Evolutionary conservation across 2,113 vertebrate genomes (phyloP).

Genomic region (Alaudala cheleensis): DNA sequence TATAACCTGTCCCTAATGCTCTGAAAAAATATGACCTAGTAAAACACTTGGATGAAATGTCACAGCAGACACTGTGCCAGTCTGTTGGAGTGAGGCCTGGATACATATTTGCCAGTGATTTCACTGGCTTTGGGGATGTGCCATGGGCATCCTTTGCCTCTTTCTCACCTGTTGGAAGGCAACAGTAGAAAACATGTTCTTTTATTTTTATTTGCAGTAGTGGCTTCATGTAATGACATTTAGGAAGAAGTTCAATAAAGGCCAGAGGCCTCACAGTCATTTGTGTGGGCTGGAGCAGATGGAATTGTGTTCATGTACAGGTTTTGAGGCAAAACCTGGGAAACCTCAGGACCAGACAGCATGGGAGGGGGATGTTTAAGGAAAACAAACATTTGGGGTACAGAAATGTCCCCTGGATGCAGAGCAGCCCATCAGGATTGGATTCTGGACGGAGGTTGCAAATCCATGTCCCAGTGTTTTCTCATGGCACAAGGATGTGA

Average conservation of each 20-base stretch:
- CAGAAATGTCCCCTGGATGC: not conserved
- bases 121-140: not conserved
- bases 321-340: not conserved
- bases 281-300: not conserved
- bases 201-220: not conserved
- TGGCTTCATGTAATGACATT: not conserved
- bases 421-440: not conserved
- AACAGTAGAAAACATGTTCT: not conserved
- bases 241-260: not conserved
- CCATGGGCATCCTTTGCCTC: not conserved
- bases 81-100: not conserved
- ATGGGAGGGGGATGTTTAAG: accelerated
- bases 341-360: not conserved
- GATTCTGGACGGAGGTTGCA: not conserved
- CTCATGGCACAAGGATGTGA: not conserved
- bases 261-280: not conserved
- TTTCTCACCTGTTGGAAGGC: not conserved
- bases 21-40: not conserved
- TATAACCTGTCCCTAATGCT: not conserved
- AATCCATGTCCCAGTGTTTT: not conserved
- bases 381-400: accelerated
- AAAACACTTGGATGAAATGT: not conserved
- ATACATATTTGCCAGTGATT: accelerated
- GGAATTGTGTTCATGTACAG: accelerated
- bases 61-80: not conserved